Evolutionary conservation across 2,888 invertebrate genomes (phyloP), one percentile per base, ranked within the genome.

Genomic region (Gortyna flavago): DNA sequence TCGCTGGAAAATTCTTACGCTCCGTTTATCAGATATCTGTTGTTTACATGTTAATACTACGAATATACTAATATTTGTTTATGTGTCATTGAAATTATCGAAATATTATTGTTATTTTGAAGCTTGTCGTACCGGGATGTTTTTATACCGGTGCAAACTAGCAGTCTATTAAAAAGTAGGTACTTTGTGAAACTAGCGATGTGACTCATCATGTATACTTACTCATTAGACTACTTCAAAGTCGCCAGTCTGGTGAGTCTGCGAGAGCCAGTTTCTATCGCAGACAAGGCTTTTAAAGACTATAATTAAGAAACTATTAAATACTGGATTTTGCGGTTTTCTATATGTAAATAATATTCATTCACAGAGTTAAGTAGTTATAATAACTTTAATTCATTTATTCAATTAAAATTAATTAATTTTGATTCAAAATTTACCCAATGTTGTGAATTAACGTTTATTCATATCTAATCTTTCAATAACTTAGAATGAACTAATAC

Each of bases 1-100:
- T 76, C 80, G 57, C 80, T 88, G 90, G 90, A 90, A 89, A 90
- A 87, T 90, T 90, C 87, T 89, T 80, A 80, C 77, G 74, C 72
- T 70, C 68, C 67, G 59, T 80, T 90, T 90, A 91, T 90, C 91
- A 69, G 57, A 81, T 89, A 84, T 82, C 84, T 84, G 71, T 85
- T 89, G 84, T 89, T 89, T 84, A 88, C 82, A 69, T 74, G 71
- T 73, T 70, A 73, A 67, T 83, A 81, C 75, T 75, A 81, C 79
- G 79, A 82, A 81, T 73, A 82, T 51, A 87, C 85, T 76, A 89
- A 88, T 87, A 89, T 90, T 88, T 81, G 79, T 85, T 77, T 68
- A 77, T 72, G 74, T 77, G 85, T 84, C 80, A 85, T 83, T 89
- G 80, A 71, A 82, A 81, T 80, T 81, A 83, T 87, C 79, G 32